phyloP scores from a whole-genome alignment of 2,113 vertebrate genomes.

The Gymnorhina tibicen region DNA sequence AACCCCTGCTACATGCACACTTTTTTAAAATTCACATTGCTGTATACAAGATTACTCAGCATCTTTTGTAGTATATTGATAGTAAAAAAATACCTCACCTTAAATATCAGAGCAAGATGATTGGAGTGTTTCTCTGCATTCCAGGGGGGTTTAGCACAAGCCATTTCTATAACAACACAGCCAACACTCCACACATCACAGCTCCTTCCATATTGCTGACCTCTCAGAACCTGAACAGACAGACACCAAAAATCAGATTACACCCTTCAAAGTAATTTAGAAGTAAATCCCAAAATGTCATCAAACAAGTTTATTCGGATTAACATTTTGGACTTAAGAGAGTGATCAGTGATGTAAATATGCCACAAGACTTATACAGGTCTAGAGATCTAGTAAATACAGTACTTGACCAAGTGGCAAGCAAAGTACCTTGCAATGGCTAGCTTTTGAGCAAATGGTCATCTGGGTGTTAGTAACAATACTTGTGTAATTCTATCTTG shows the following conservation, averaged over 20 bases:
- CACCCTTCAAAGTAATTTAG: not conserved
- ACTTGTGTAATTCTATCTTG: not conserved
- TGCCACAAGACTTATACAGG: not conserved
- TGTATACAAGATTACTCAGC: not conserved
- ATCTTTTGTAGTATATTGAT: not conserved
- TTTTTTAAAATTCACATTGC: not conserved
- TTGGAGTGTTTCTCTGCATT: conserved; percentile 92
- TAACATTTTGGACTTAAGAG: not conserved
- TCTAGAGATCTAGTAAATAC: not conserved
- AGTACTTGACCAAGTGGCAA: not conserved
- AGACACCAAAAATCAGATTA: not conserved
- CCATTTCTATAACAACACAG: conserved; percentile 91
- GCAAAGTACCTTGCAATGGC: not conserved
- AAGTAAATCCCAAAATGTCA: not conserved
- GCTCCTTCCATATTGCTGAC: conserved; percentile 89
- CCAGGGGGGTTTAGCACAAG: conserved; percentile 91
- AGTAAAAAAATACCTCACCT: conserved; percentile 69
- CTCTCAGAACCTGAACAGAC: conserved; percentile 80
- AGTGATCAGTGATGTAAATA: not conserved
- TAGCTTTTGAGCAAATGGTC: not conserved
- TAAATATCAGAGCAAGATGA: conserved; percentile 91
- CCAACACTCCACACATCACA: conserved; percentile 94
- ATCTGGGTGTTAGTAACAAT: not conserved
- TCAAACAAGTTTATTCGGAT: not conserved
- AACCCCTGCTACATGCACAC: not conserved